Evolutionary conservation across 1,140 invertebrate species (phyloP).

Genomic region (Zophobas atratus): DNA sequence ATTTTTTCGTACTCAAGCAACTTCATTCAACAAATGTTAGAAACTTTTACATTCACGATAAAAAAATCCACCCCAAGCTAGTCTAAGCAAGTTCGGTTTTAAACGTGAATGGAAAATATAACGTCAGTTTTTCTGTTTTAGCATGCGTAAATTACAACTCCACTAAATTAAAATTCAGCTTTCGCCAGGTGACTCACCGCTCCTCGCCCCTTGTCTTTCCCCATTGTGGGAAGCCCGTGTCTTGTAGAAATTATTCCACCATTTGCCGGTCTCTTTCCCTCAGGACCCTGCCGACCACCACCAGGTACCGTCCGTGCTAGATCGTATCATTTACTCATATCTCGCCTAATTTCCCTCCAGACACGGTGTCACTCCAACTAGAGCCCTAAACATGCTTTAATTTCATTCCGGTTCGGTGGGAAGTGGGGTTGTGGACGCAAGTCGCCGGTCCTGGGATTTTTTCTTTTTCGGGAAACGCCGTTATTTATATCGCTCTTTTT

Average conservation of each 20-base stretch:
- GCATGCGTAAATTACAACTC: no score
- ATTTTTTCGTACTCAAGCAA: no score
- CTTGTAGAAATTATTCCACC: neutral
- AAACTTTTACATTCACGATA: no score
- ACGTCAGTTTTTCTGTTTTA: no score
- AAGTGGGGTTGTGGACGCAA: constrained; percentile 3
- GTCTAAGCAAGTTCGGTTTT: no score
- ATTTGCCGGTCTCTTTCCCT: constrained; percentile 36
- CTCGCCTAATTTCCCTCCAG: constrained; percentile 58
- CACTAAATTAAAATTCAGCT: no score
- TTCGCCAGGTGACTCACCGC: neutral
- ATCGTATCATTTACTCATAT: constrained; percentile 57
- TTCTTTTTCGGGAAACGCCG: neutral
- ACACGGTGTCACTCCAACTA: constrained; percentile 55
- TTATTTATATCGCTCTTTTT: no score
- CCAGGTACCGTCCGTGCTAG: constrained; percentile 49
- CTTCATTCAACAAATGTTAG: no score
- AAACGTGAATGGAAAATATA: no score
- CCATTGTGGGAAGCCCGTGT: constrained; percentile 41
- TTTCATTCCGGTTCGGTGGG: constrained; percentile 48
- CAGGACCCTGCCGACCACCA: constrained; percentile 40
- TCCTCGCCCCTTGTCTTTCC: neutral
- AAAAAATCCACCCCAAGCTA: no score
- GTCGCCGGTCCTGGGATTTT: constrained; percentile 7
- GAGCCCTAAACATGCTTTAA: constrained; percentile 54